phyloP scores from a whole-genome alignment of 2,113 vertebrate genomes.

The Laticauda colubrina region DNA sequence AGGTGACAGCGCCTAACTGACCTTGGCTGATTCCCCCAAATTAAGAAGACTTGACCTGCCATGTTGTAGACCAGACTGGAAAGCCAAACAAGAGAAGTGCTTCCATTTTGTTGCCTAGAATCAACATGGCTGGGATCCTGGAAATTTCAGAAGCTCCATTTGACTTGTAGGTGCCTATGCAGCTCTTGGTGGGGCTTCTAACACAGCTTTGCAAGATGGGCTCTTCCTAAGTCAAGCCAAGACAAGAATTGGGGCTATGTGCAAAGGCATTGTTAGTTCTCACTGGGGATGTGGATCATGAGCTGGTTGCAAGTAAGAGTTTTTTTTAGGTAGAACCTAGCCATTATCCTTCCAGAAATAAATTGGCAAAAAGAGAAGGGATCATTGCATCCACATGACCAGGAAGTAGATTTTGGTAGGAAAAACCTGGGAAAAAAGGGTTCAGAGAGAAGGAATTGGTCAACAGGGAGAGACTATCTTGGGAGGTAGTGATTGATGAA shows the following conservation, averaged over 20 bases:
- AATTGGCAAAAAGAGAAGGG: background rate
- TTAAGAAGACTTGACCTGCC: background rate
- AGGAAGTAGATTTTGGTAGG: background rate
- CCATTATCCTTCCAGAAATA: background rate
- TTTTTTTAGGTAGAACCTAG: background rate
- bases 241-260: background rate
- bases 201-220: background rate
- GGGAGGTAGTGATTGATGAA: background rate
- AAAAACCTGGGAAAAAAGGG: background rate
- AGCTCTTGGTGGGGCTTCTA: background rate
- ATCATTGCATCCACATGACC: background rate
- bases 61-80: background rate
- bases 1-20: background rate
- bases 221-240: background rate
- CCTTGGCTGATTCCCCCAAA: background rate
- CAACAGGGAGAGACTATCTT: background rate
- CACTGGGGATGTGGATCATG: background rate
- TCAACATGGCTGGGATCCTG: background rate
- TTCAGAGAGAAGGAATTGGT: background rate
- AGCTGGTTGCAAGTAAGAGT: background rate
- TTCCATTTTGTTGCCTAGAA: background rate
- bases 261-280: background rate
- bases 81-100: background rate
- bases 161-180: background rate
- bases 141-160: background rate